phyloP scores from a whole-genome alignment of 2,113 vertebrate species.

The Prunella fulvescens region DNA sequence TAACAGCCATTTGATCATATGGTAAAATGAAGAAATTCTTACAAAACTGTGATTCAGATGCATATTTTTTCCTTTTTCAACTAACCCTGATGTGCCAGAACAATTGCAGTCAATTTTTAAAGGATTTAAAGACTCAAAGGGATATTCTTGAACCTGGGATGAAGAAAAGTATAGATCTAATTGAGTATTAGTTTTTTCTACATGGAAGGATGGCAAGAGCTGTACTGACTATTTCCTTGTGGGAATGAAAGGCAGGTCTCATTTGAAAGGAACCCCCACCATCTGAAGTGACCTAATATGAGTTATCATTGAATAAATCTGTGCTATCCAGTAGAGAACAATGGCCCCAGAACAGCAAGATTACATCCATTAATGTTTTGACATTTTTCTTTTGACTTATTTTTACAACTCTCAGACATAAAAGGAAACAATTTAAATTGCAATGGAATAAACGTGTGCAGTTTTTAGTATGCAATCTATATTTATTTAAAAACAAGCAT shows the following conservation, averaged over 20 bases:
- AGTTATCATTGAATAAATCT: slow-evolving; percentile 10
- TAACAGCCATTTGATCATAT: neutral
- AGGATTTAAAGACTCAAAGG: neutral
- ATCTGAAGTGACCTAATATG: neutral
- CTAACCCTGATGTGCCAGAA: neutral
- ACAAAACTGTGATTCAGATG: neutral
- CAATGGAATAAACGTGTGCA: neutral
- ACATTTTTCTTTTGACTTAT: neutral
- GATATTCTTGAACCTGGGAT: neutral
- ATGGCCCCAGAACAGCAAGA: neutral
- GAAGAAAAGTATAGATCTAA: neutral
- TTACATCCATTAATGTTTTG: neutral
- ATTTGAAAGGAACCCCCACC: neutral
- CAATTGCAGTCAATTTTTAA: neutral
- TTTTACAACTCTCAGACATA: neutral
- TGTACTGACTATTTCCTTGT: neutral
- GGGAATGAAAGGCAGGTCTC: neutral
- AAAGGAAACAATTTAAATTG: neutral
- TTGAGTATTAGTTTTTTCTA: neutral
- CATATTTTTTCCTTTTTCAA: neutral
- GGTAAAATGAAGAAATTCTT: neutral
- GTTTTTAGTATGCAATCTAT: neutral
- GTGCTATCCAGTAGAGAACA: neutral
- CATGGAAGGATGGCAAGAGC: neutral
- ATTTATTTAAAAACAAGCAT: neutral